These are phyloP conservation scores for Malurus melanocephalus DNA, from an alignment of 2,113 vertebrate species.

Conservation along the genomic window DNA sequence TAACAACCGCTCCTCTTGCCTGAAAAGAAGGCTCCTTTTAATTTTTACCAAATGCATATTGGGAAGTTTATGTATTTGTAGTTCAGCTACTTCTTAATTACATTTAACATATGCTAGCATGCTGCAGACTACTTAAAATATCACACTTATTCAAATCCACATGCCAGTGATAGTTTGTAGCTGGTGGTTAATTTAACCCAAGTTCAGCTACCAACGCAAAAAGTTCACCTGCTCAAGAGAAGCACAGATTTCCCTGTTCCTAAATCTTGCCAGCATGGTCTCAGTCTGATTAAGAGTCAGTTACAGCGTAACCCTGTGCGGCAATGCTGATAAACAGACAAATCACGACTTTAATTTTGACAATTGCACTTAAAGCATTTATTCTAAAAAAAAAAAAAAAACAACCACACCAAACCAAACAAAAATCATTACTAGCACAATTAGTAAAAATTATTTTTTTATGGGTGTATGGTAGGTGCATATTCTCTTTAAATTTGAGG, in stretches of 20 bases:
- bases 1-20: background rate
- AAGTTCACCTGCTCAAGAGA: background rate
- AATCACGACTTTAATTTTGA: background rate
- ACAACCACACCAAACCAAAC: background rate
- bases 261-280: background rate
- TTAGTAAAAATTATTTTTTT: background rate
- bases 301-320: background rate
- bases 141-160: background rate
- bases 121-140: slow-evolving; percentile 25
- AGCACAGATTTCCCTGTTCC: background rate
- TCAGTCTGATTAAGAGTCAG: background rate
- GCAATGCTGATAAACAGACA: background rate
- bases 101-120: slow-evolving; percentile 12
- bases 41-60: background rate
- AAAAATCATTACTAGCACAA: background rate
- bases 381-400: background rate
- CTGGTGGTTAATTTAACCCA: background rate
- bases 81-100: slow-evolving; percentile 7
- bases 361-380: background rate
- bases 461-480: background rate
- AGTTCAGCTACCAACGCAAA: background rate
- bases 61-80: background rate
- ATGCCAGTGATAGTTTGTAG: background rate
- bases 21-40: background rate
- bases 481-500: background rate